These are phyloP conservation scores for Blastobasis adustella DNA, from an alignment of 2,888 invertebrate genomes.

Conservation along the genomic window DNA sequence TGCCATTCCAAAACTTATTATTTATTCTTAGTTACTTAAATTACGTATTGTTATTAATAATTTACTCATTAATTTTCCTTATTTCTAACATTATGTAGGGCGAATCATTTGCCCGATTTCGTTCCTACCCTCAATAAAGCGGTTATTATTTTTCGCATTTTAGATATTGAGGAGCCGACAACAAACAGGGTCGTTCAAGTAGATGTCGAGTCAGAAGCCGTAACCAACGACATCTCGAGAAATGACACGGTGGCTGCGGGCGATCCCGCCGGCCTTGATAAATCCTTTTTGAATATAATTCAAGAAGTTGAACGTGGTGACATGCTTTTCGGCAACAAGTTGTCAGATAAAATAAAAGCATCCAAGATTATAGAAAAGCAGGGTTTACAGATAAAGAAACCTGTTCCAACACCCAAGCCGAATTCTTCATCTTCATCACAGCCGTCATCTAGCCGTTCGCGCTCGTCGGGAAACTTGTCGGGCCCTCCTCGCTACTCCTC, in stretches of 20 bases:
- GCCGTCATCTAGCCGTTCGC: neutral
- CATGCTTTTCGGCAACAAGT: conserved; percentile 2
- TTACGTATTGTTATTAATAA: no score
- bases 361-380: conserved; percentile 2
- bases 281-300: conserved; percentile 1
- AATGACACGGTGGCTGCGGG: neutral
- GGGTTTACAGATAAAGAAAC: neutral
- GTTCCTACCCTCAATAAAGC: no score
- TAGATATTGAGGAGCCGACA: no score
- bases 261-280: conserved; percentile 1
- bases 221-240: neutral
- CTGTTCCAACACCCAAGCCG: neutral
- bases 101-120: no score
- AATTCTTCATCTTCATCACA: neutral
- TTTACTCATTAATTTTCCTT: no score
- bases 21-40: no score
- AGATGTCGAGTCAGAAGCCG: neutral
- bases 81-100: no score
- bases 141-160: no score
- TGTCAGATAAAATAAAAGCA: conserved; percentile 8
- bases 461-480: neutral
- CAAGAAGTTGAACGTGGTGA: conserved; percentile 8
- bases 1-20: no score
- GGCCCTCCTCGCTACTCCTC: neutral
- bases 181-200: no score